phyloP scores from a whole-genome alignment of 2,888 invertebrate genomes.

The Furcula furcula region DNA sequence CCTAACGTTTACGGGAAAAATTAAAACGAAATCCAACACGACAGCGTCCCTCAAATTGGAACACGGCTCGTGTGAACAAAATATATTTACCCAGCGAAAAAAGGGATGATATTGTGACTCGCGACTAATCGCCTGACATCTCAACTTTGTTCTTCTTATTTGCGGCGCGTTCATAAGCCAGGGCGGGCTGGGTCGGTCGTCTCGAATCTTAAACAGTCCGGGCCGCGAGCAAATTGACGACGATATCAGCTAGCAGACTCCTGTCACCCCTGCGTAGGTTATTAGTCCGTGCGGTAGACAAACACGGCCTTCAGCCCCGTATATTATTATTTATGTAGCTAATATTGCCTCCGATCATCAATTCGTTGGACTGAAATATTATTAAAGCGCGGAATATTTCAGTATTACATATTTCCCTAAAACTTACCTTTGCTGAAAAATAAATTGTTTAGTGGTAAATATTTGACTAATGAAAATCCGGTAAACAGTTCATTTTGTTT shows the following conservation, averaged over 20 bases:
- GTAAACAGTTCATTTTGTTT: too few relatives aligned
- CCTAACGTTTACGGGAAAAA: too few relatives aligned
- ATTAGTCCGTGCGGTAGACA: constrained; percentile 46
- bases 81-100: constrained; percentile 54
- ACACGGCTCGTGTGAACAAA: constrained; percentile 33
- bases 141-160: constrained; percentile 76
- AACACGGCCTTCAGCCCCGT: constrained; percentile 21
- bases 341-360: constrained; percentile 24
- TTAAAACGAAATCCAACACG: not conserved
- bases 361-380: constrained; percentile 25
- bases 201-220: constrained; percentile 67
- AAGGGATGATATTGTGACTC: constrained; percentile 61
- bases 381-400: constrained; percentile 23
- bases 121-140: constrained; percentile 70
- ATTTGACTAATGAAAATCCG: too few relatives aligned
- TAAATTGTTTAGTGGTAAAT: too few relatives aligned
- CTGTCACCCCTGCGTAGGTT: constrained; percentile 60
- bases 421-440: too few relatives aligned
- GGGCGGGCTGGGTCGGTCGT: constrained; percentile 51
- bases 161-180: constrained; percentile 69
- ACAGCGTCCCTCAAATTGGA: constrained; percentile 4
- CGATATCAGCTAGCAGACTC: constrained; percentile 71
- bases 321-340: constrained; percentile 33
- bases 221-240: constrained; percentile 72
- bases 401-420: too few relatives aligned